Evolutionary conservation across 2,797 vertebrate genomes (phyloP), one percentile per base, ranked within the genome.

Genomic region (Tokudaia tokunoshimensis): DNA sequence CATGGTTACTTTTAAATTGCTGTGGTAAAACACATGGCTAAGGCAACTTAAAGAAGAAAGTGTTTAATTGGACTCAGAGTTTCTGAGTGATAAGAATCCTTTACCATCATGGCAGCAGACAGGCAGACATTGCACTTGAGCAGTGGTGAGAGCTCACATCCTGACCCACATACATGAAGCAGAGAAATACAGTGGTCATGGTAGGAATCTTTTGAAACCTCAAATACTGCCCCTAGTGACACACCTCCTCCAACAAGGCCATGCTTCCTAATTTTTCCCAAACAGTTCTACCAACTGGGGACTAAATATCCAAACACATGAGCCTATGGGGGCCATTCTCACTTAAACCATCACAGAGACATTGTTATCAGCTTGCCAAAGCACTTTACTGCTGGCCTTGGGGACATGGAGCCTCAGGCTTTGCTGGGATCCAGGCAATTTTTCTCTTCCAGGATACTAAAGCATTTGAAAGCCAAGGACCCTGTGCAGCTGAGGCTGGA

Each of bases 401-500:
- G 94, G 70, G 57, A 47, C 57, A n/a, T 24, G 2, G 1, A 0
- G 2, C 2, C 93, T n/a, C 94, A 47, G 93, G 24, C 84, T 93
- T 89, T 41, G 82, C 50, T 13, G 7, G 70, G 11, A 80, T 89
- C 57, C 94, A 80, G 65, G 59, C 63, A 59, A 89, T 10, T 94
- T 95, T 96, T 97, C 82, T 97, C 19, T 97, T 96, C 34, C 96
- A 99, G 99, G 98, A 98, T 99, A 74, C 97, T 99, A 96, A 99
- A 98, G 75, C 98, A 98, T 84, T 98, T 99, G 87, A 99, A 98
- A 97, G 97, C 96, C 96, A 99, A 99, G 98, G 98, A 99, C 96
- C 98, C 99, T 0, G 63, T 97, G 95, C 99, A 99, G 92, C 97
- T 99, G 74, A 99, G 99, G 91, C 97, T 99, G 98, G 99, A 99